Evolutionary conservation across 2,113 vertebrate genomes (phyloP).

Genomic region (Dendropsophus ebraccatus): DNA sequence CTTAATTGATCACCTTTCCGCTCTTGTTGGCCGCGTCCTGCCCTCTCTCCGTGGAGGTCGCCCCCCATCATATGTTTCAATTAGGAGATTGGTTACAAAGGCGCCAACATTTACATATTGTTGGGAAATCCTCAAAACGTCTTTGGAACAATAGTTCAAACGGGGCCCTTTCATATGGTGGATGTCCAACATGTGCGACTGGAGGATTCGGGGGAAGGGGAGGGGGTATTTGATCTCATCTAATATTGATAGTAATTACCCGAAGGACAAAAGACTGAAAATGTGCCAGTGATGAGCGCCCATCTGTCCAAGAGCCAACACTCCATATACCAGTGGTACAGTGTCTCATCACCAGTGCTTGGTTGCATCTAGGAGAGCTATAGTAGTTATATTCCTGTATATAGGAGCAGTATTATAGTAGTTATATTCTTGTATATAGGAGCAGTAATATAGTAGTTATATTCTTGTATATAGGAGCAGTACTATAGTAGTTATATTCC

Average conservation of each 20-base stretch:
- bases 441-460: not conserved
- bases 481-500: slow-evolving; percentile 1
- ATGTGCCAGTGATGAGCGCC: not conserved
- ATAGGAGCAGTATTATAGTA: not conserved
- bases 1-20: slow-evolving; percentile 98
- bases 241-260: slow-evolving; percentile 62
- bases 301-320: slow-evolving; percentile 6
- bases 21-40: slow-evolving; percentile 68
- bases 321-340: not conserved
- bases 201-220: slow-evolving; percentile 8
- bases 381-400: not conserved
- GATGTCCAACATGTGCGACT: not conserved
- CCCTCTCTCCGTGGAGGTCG: slow-evolving; percentile 61
- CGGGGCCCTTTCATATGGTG: not conserved
- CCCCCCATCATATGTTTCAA: slow-evolving; percentile 53
- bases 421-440: not conserved
- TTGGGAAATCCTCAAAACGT: not conserved
- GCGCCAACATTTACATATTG: slow-evolving; percentile 48
- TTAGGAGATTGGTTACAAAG: slow-evolving; percentile 39
- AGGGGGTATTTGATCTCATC: slow-evolving; percentile 62
- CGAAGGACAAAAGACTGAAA: slow-evolving; percentile 27
- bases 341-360: not conserved
- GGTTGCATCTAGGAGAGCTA: not conserved
- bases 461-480: not conserved
- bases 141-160: not conserved